Conservation (phyloP, 2,113 vertebrate genomes). For the Speoplatyrhinus poulsoni region DNA sequence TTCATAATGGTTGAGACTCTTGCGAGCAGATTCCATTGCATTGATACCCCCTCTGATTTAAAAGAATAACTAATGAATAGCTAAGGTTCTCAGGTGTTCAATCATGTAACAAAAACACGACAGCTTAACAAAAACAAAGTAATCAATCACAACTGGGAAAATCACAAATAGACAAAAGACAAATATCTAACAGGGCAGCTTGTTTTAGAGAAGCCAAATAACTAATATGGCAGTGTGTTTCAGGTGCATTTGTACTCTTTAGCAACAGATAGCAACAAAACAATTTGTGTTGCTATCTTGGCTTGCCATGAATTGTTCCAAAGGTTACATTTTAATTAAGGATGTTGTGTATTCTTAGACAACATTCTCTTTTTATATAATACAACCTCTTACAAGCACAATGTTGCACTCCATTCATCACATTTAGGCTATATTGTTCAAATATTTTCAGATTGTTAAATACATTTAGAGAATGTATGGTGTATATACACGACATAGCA, state of each 20-base stretch:
- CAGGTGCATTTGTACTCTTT: constrained; percentile 27
- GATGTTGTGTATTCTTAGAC: too few relatives aligned
- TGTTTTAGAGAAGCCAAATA: constrained; percentile 18
- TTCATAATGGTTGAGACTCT: background rate
- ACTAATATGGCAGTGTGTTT: constrained; percentile 38
- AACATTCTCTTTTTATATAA: too few relatives aligned
- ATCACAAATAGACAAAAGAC: background rate
- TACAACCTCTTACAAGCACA: too few relatives aligned
- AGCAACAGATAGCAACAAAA: too few relatives aligned
- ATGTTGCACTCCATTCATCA: too few relatives aligned
- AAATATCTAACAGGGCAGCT: constrained; percentile 30
- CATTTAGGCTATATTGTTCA: too few relatives aligned
- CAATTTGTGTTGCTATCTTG: too few relatives aligned
- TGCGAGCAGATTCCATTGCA: background rate
- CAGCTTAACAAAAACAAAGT: constrained; percentile 34
- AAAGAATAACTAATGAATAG: constrained; percentile 36
- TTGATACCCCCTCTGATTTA: background rate
- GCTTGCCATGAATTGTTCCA: too few relatives aligned
- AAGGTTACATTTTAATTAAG: too few relatives aligned
- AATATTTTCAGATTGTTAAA: too few relatives aligned
- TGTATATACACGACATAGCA: too few relatives aligned
- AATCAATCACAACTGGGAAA: constrained; percentile 26
- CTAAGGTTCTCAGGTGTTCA: constrained; percentile 27
- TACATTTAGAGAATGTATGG: too few relatives aligned
- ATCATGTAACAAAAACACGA: constrained; percentile 40